These are phyloP conservation scores for Papilio machaon DNA, from an alignment of 1,140 invertebrate genomes.

Conservation along the genomic window DNA sequence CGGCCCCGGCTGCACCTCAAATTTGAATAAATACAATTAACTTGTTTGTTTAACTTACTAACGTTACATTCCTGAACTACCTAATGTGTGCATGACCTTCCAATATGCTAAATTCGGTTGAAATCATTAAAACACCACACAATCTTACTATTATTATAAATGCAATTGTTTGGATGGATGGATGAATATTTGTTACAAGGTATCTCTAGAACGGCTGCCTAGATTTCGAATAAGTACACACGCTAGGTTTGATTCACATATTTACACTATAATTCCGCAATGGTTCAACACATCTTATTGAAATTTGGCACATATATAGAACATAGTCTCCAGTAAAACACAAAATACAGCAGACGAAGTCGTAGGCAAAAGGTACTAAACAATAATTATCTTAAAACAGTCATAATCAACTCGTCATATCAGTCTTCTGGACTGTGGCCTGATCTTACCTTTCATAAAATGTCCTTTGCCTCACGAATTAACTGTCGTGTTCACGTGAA, in stretches of 20 bases:
- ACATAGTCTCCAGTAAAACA: no score
- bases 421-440: neutral
- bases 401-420: neutral
- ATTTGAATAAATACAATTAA: constrained; percentile 82
- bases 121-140: neutral
- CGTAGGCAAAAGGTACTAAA: no score
- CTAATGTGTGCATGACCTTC: neutral
- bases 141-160: no score
- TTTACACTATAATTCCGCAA: no score
- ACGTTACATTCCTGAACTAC: neutral
- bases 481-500: neutral
- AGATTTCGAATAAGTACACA: no score
- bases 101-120: neutral
- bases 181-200: no score
- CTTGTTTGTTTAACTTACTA: constrained; percentile 74
- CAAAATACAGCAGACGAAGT: no score
- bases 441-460: neutral
- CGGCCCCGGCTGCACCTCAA: constrained; percentile 49
- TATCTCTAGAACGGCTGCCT: no score
- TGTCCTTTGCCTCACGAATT: neutral
- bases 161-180: no score
- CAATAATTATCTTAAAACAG: neutral
- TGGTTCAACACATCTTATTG: no score
- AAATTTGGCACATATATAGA: no score
- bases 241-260: no score